Conservation (phyloP, 2,888 invertebrate genomes). For the Philopedon plagiatum region DNA sequence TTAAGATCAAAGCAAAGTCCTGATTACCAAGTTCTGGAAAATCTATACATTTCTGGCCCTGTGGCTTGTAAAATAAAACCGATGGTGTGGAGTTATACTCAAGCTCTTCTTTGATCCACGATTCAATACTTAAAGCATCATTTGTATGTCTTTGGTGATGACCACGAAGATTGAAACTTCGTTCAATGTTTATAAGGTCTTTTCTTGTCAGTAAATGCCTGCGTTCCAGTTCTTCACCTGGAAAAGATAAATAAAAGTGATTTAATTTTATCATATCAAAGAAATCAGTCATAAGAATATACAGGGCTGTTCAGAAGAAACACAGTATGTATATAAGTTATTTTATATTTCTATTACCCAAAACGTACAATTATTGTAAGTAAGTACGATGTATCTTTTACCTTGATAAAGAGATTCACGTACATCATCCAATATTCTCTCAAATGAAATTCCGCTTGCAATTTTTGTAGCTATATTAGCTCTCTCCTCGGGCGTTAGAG, state of each 20-base stretch:
- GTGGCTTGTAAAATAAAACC: constrained; percentile 51
- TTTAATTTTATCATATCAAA: too few species aligned
- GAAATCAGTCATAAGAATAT: too few species aligned
- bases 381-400: too few species aligned
- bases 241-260: too few species aligned
- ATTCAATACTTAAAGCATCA: constrained; percentile 34
- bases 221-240: constrained; percentile 4
- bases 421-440: constrained; percentile 44
- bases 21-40: constrained; percentile 51
- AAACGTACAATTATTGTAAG: too few species aligned
- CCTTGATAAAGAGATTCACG: constrained; percentile 25
- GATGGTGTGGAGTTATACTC: too few species aligned
- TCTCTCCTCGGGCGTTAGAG: constrained; percentile 20
- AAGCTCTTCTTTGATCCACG: constrained; percentile 36
- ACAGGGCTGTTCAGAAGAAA: too few species aligned
- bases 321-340: too few species aligned
- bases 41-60: constrained; percentile 14
- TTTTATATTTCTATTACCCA: too few species aligned
- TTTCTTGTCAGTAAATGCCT: constrained; percentile 44
- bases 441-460: constrained; percentile 38
- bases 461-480: constrained; percentile 41
- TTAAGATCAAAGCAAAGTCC: constrained; percentile 57
- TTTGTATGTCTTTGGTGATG: neutral
- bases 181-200: constrained; percentile 49
- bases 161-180: constrained; percentile 31